Conservation (phyloP, 2,888 invertebrate genomes). For the Stramonita haemastoma region DNA sequence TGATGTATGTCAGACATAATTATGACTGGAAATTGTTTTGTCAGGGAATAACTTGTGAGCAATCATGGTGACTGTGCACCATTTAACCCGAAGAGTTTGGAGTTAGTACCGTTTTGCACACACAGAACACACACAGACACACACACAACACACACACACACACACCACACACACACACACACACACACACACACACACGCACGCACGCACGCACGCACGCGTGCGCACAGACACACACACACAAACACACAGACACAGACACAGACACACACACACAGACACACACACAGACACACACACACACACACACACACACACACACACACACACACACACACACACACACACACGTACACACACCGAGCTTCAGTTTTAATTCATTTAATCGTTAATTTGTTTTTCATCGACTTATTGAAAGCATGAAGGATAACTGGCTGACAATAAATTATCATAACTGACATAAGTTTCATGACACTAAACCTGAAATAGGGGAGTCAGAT, state of each 20-base stretch:
- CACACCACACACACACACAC: neutral
- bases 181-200: neutral
- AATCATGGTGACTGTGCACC: neutral
- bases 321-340: neutral
- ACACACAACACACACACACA: neutral
- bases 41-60: neutral
- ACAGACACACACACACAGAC: neutral
- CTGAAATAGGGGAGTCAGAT: neutral
- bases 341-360: neutral
- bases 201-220: neutral
- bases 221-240: neutral
- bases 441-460: neutral
- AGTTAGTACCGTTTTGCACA: neutral
- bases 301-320: neutral
- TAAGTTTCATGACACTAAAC: neutral
- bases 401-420: neutral
- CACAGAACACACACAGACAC: conserved; percentile 8
- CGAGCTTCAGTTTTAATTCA: neutral
- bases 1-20: too few relatives aligned
- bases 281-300: neutral
- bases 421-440: neutral
- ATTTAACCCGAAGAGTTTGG: neutral
- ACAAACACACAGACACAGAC: neutral
- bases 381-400: neutral
- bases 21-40: too few relatives aligned